Percentiles rank a stretch among this genome's conserved stretches.
Conservation (phyloP, 2,113 vertebrate genomes). For the Electrona antarctica region DNA sequence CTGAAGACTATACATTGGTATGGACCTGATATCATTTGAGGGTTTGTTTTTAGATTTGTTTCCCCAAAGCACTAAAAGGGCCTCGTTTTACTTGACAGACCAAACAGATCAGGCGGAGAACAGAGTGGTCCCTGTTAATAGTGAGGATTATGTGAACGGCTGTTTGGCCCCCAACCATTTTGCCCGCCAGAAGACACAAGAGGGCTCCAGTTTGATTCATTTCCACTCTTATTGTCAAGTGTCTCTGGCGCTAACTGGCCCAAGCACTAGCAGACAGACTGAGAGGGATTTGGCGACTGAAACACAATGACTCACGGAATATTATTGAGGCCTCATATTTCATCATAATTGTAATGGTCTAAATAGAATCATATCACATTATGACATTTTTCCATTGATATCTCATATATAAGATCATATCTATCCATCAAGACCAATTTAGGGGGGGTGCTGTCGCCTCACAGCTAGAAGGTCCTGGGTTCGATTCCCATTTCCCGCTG, state of each 20-base stretch:
- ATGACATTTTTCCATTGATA: slow-evolving; percentile 1
- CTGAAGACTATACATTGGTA: slow-evolving; percentile 60
- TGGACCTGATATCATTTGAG: slow-evolving; percentile 55
- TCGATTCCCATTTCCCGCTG: too few relatives aligned
- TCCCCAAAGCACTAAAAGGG: slow-evolving; percentile 64
- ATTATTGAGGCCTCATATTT: slow-evolving; percentile 1
- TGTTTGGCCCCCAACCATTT: slow-evolving; percentile 75
- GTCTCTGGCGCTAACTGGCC: slow-evolving; percentile 56
- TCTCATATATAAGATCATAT: too few relatives aligned
- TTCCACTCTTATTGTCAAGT: slow-evolving; percentile 69
- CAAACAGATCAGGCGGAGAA: slow-evolving; percentile 70
- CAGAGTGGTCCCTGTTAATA: slow-evolving; percentile 69
- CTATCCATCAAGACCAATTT: too few relatives aligned
- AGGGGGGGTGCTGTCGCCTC: too few relatives aligned
- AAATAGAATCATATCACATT: slow-evolving; percentile 12
- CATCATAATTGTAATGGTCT: neutral
- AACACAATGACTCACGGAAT: neutral
- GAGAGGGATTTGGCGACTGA: slow-evolving; percentile 42
- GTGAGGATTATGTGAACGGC: slow-evolving; percentile 72
- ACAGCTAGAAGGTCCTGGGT: too few relatives aligned
- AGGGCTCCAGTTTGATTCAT: slow-evolving; percentile 72
- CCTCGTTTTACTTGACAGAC: slow-evolving; percentile 73
- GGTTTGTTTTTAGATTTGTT: slow-evolving; percentile 70
- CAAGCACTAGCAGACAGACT: slow-evolving; percentile 33
- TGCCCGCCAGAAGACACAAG: slow-evolving; percentile 71